A percentile compares a stretch with the other conserved stretches of the same genome.
Evolutionary conservation across 2,888 invertebrate genomes (phyloP).

Genomic region (Dolichopus griseipennis): DNA sequence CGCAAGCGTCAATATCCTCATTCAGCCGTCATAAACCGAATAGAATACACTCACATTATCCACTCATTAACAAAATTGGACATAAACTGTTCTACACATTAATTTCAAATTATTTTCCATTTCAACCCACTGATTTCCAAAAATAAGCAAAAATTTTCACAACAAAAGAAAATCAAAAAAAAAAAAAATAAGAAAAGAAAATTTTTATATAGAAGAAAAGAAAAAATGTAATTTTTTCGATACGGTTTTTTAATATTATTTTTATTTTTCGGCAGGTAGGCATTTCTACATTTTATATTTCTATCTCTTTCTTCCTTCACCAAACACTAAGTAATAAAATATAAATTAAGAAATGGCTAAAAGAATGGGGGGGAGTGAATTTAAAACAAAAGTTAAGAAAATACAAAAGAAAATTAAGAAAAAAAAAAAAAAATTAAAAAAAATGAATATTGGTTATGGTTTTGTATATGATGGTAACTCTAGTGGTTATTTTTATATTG

Average conservation of each 20-base stretch:
- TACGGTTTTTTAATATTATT: neutral
- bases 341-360: neutral
- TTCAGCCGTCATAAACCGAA: too few species aligned
- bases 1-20: too few species aligned
- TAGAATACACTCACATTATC: too few species aligned
- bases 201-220: neutral
- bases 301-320: too few species aligned
- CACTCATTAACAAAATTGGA: neutral
- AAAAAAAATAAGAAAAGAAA: neutral
- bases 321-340: neutral
- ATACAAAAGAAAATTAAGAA: neutral
- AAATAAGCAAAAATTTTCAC: neutral
- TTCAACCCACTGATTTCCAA: conserved; percentile 2
- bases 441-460: neutral
- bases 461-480: neutral
- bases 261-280: neutral
- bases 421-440: neutral
- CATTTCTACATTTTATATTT: neutral
- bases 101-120: neutral
- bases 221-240: neutral
- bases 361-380: neutral
- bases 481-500: neutral
- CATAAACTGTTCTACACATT: neutral
- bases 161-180: neutral
- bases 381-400: too few species aligned